Conservation (phyloP, 2,888 invertebrate species). For the Archips crataeganus region DNA sequence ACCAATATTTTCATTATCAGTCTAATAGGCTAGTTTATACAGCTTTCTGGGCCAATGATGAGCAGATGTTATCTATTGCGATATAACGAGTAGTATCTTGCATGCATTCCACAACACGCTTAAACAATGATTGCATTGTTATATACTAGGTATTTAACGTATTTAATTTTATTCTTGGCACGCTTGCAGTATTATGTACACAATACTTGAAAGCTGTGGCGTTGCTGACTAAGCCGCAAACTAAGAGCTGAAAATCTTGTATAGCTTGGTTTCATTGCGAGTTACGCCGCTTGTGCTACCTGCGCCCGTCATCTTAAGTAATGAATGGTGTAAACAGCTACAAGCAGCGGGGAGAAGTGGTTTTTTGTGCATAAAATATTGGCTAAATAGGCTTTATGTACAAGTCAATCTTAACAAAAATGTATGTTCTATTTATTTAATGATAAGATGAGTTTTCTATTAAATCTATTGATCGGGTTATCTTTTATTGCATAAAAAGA, state of each 20-base stretch:
- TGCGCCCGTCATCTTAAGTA: slow-evolving; percentile 55
- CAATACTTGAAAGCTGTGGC: background rate
- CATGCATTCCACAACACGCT: background rate
- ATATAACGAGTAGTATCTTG: background rate
- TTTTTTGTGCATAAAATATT: background rate
- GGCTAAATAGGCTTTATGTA: background rate
- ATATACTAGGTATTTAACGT: background rate
- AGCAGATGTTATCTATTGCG: no score
- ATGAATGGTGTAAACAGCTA: slow-evolving; percentile 58
- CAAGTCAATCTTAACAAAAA: background rate
- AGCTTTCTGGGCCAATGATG: no score
- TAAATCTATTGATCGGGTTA: no score
- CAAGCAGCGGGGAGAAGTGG: slow-evolving; percentile 27
- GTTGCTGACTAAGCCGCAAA: background rate
- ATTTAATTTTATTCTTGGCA: background rate
- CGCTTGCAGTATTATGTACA: background rate
- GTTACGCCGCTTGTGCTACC: background rate
- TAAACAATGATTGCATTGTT: slow-evolving; percentile 1
- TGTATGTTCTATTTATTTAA: no score
- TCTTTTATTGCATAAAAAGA: no score
- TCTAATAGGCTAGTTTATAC: no score
- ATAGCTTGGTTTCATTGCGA: slow-evolving; percentile 18
- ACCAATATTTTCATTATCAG: no score
- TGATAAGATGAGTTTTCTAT: no score
- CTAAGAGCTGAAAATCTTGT: slow-evolving; percentile 12